These are phyloP conservation scores for Apostichopus parvimensis DNA, from an alignment of 35 echinoderm and acorn worm genomes.

Conservation along the genomic window DNA sequence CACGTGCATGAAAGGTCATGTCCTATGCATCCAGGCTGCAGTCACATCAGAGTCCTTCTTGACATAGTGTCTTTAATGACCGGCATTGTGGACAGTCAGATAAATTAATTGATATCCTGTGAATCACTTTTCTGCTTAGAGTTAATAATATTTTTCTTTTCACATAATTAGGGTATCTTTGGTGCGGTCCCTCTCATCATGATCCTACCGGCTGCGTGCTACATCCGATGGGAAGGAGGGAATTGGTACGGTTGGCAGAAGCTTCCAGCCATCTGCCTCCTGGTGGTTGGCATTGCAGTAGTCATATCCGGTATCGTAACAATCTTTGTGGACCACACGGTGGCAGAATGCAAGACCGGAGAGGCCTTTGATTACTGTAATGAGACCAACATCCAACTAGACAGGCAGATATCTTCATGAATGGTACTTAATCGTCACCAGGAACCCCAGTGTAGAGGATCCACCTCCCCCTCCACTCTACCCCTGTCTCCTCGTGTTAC, in stretches of 20 bases:
- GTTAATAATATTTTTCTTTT: no score
- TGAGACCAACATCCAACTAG: not conserved
- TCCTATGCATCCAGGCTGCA: no score
- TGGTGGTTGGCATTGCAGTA: constrained; percentile 60
- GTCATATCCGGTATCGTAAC: constrained; percentile 79
- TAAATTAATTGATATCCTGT: no score
- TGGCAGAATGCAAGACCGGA: constrained; percentile 57
- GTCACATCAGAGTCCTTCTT: no score
- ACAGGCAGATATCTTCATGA: not conserved
- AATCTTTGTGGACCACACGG: constrained; percentile 55
- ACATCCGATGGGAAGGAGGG: constrained; percentile 78
- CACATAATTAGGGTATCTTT: constrained; percentile 70
- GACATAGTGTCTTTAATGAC: no score
- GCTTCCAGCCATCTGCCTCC: constrained; percentile 76
- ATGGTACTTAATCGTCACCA: no score
- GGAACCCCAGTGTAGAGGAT: no score
- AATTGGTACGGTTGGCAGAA: constrained; percentile 66
- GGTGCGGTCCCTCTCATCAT: constrained; percentile 87
- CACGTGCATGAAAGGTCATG: no score
- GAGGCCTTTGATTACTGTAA: constrained; percentile 72
- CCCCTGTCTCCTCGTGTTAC: no score
- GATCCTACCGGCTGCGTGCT: constrained; percentile 73
- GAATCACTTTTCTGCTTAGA: no score
- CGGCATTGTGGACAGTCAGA: no score
- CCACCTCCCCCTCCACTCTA: no score